phyloP scores from a whole-genome alignment of 2,797 vertebrate species.

The Lycodopsis pacificus region DNA sequence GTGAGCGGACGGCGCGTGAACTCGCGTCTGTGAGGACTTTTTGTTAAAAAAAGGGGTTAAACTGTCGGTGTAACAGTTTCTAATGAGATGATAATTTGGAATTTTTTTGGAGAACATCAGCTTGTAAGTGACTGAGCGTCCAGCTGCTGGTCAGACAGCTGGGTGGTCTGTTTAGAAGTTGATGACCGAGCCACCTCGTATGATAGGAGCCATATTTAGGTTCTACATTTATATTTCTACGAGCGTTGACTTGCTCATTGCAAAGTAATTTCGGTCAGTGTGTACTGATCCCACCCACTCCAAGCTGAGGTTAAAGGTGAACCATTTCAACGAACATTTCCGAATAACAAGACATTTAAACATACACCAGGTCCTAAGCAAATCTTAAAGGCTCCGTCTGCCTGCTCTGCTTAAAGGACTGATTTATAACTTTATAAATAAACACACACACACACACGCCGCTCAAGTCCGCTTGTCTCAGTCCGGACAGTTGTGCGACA shows the following conservation, averaged over 20 bases:
- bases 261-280: neutral
- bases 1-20: conserved; percentile 60
- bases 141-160: neutral
- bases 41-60: no score
- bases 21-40: neutral
- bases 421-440: neutral
- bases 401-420: neutral
- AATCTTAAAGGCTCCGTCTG: no score
- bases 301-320: neutral
- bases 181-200: neutral
- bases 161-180: neutral
- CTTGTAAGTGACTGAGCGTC: neutral
- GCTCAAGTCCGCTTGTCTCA: no score
- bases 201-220: neutral
- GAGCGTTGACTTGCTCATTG: neutral
- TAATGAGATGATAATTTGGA: neutral
- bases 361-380: no score
- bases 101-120: neutral
- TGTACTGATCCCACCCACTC: neutral
- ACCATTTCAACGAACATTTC: neutral
- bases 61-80: no score
- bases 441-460: no score
- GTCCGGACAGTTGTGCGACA: no score
- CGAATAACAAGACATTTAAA: neutral
- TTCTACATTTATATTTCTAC: neutral